phyloP scores from a whole-genome alignment of 2,113 vertebrate species.

The Thomomys bottae region DNA sequence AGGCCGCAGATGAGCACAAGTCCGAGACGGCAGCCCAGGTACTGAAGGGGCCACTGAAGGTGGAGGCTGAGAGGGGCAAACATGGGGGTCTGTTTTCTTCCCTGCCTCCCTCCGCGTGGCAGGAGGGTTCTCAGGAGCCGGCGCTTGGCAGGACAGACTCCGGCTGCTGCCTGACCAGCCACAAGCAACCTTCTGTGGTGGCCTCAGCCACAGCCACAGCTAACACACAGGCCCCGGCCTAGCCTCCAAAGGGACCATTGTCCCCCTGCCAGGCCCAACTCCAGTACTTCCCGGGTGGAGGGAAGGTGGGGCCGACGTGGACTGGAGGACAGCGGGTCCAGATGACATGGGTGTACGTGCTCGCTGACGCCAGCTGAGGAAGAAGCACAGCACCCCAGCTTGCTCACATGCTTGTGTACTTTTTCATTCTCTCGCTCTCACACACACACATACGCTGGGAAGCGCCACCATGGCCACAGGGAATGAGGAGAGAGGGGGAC shows the following conservation, averaged over 20 bases:
- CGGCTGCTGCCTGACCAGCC: constrained; percentile 68
- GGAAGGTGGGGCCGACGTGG: neutral
- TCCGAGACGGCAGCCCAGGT: neutral
- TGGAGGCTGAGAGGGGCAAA: neutral
- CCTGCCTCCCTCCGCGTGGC: neutral
- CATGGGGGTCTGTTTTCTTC: neutral
- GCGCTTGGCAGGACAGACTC: constrained; percentile 78
- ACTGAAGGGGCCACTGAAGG: no score
- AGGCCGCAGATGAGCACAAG: neutral
- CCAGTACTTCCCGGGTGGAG: constrained; percentile 62
- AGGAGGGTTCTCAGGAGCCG: constrained; percentile 49
- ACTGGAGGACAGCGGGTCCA: neutral
- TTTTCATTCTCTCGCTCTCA: neutral
- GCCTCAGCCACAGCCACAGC: constrained; percentile 72
- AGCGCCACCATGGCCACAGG: neutral
- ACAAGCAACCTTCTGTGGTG: constrained; percentile 82
- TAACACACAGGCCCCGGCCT: constrained; percentile 60
- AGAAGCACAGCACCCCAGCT: neutral
- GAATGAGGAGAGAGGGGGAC: neutral
- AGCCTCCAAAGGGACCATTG: constrained; percentile 84
- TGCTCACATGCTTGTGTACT: neutral
- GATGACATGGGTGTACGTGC: neutral
- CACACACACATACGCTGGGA: neutral
- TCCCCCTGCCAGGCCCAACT: constrained; percentile 76
- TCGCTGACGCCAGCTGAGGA: neutral